Percentiles rank a stretch among this genome's conserved stretches.
These are phyloP conservation scores for Indicator maculatus DNA, from an alignment of 2,113 vertebrate genomes.

Conservation along the genomic window DNA sequence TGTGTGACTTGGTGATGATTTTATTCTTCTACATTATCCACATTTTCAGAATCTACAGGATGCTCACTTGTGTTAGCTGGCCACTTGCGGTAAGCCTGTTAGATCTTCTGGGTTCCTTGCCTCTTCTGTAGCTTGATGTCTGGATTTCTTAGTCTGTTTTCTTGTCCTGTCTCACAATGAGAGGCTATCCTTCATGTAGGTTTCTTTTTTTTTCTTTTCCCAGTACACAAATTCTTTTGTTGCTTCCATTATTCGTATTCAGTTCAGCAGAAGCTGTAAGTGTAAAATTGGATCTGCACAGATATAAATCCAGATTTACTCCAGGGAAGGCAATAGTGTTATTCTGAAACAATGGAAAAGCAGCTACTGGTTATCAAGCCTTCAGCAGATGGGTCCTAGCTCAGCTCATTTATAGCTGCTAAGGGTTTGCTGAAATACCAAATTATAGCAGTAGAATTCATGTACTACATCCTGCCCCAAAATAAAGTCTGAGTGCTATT, in stretches of 20 bases:
- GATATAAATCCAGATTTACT: neutral
- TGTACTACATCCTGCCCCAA: slow-evolving; percentile 6
- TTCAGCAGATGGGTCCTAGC: neutral
- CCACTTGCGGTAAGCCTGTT: slow-evolving; percentile 83
- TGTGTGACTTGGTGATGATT: slow-evolving; percentile 89
- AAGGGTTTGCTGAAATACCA: neutral
- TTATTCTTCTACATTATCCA: slow-evolving; percentile 88
- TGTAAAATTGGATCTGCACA: neutral
- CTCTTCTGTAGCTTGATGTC: neutral
- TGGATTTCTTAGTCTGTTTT: neutral
- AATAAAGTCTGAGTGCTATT: slow-evolving; percentile 27
- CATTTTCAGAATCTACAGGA: slow-evolving; percentile 83
- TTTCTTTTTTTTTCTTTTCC: neutral
- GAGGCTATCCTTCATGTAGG: neutral
- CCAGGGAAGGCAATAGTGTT: neutral
- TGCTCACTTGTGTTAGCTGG: slow-evolving; percentile 92
- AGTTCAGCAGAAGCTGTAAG: neutral
- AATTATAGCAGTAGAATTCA: neutral
- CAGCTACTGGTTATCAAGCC: neutral
- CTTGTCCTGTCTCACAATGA: neutral
- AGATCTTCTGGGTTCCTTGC: neutral
- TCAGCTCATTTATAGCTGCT: neutral
- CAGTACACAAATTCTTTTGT: neutral
- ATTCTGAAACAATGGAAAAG: neutral
- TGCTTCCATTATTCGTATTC: neutral